Evolutionary conservation across 2,888 invertebrate species (phyloP).

Genomic region (Pyrocoelia pectoralis): DNA sequence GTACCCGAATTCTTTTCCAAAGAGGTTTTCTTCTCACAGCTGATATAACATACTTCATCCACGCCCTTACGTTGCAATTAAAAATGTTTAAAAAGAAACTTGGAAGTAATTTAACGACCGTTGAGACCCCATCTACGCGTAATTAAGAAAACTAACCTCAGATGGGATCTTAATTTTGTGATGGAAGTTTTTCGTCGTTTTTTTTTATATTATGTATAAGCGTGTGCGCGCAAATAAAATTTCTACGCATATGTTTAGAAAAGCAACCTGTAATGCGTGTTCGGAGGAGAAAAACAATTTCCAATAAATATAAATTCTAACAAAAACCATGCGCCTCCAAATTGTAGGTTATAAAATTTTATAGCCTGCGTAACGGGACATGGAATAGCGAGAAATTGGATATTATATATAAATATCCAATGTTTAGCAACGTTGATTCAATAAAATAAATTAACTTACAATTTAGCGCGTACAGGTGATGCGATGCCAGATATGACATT

Average conservation of each 20-base stretch:
- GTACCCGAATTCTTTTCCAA: slow-evolving; percentile 16
- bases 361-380: slow-evolving; percentile 11
- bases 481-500: neutral
- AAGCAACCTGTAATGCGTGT: slow-evolving; percentile 6
- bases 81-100: slow-evolving; percentile 23
- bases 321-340: slow-evolving; percentile 10
- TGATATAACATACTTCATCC: slow-evolving; percentile 19
- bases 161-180: neutral
- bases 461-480: neutral
- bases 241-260: slow-evolving; percentile 10
- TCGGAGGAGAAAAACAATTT: slow-evolving; percentile 11
- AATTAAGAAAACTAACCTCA: slow-evolving; percentile 16
- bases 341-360: slow-evolving; percentile 10
- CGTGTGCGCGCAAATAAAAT: too few relatives aligned
- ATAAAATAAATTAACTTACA: slow-evolving; percentile 10
- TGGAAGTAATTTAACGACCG: slow-evolving; percentile 16
- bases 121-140: slow-evolving; percentile 7
- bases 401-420: slow-evolving; percentile 10
- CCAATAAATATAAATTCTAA: slow-evolving; percentile 11
- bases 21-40: slow-evolving; percentile 21
- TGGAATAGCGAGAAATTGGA: slow-evolving; percentile 11
- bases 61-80: slow-evolving; percentile 22
- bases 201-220: too few relatives aligned
- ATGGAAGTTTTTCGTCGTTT: too few relatives aligned
- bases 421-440: neutral